Evolutionary conservation across 2,888 invertebrate species (phyloP).

Genomic region (Notodonta dromedarius): DNA sequence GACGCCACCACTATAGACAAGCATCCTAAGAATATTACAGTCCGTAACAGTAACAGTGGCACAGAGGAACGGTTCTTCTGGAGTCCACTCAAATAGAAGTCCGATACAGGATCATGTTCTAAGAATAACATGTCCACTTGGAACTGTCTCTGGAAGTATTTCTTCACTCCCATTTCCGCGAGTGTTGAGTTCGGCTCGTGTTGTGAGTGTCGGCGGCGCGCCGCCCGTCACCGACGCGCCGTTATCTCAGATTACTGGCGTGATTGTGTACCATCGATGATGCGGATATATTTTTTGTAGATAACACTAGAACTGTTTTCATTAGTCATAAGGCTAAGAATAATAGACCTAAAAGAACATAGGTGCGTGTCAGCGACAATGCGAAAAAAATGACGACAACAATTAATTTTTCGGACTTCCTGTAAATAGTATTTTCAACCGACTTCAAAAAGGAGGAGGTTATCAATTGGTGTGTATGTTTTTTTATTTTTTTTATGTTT

Average conservation of each 20-base stretch:
- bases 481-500: no score
- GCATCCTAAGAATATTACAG: slow-evolving; percentile 58
- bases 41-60: slow-evolving; percentile 57
- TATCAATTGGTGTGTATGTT: no score
- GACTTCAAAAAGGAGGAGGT: no score
- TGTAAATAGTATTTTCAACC: no score
- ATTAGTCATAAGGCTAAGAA: no score
- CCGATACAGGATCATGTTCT: slow-evolving; percentile 55
- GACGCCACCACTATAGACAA: slow-evolving; percentile 58
- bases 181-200: neutral
- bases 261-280: slow-evolving; percentile 37
- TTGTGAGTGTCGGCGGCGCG: slow-evolving; percentile 3
- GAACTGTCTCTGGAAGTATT: slow-evolving; percentile 62
- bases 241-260: slow-evolving; percentile 40
- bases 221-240: slow-evolving; percentile 32
- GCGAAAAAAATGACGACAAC: no score
- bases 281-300: slow-evolving; percentile 34
- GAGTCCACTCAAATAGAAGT: slow-evolving; percentile 63
- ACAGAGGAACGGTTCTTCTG: slow-evolving; percentile 58
- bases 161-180: slow-evolving; percentile 57
- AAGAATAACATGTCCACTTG: slow-evolving; percentile 49
- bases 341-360: no score
- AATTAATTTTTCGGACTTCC: no score
- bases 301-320: slow-evolving; percentile 30
- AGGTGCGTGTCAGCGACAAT: no score